Percentiles rank a stretch among this genome's conserved stretches.
Conservation (phyloP, 2,888 invertebrate genomes). For the Linhomoeus sp. region DNA sequence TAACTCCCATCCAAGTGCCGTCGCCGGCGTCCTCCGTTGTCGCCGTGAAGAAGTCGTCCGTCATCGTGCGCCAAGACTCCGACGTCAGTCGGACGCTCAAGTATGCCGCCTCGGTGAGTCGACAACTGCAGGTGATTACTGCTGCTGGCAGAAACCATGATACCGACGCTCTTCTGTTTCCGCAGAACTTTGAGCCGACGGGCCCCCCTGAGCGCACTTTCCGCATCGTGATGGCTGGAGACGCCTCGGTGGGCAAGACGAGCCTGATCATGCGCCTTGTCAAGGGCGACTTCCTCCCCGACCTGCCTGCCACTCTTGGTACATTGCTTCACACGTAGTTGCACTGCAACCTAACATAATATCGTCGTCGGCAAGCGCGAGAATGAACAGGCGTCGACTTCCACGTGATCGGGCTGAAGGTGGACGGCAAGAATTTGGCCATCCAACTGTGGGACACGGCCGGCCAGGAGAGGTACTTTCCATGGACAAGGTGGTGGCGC, state of each 20-base stretch:
- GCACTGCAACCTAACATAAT: no score
- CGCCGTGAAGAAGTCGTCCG: no score
- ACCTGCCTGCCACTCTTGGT: conserved; percentile 41
- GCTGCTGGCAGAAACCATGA: no score
- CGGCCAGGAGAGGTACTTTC: conserved; percentile 35
- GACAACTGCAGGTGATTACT: no score
- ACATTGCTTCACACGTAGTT: not conserved
- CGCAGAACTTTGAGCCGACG: not conserved
- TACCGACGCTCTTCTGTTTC: no score
- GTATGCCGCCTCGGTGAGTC: no score
- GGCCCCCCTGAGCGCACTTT: conserved; percentile 39
- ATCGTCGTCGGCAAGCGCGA: not conserved
- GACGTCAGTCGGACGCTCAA: no score
- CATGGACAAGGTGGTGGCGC: no score
- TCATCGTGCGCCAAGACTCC: no score
- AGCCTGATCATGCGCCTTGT: conserved; percentile 41
- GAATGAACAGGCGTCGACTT: conserved; percentile 36
- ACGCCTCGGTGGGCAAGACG: conserved; percentile 43
- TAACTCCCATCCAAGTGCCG: no score
- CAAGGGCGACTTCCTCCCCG: conserved; percentile 38
- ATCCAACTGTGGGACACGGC: conserved; percentile 43
- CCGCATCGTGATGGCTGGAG: conserved; percentile 42
- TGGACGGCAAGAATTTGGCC: conserved; percentile 36
- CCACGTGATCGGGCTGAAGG: conserved; percentile 37
- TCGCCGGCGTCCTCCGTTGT: no score